Evolutionary conservation across 2,113 vertebrate species (phyloP).

Genomic region (Anthoscopus minutus): DNA sequence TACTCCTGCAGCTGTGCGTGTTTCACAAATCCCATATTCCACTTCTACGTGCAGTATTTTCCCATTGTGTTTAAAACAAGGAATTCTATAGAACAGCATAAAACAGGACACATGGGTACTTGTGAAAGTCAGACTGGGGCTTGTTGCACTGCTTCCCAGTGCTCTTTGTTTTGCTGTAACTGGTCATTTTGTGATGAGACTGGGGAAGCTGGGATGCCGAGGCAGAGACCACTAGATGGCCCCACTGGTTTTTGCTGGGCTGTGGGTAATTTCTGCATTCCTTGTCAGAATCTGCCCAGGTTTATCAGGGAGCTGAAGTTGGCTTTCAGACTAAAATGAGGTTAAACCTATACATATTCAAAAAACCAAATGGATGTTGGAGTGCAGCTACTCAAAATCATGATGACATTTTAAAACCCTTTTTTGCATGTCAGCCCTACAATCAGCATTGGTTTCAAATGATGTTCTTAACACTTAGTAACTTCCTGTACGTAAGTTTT

Average conservation of each 20-base stretch:
- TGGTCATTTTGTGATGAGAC: background rate
- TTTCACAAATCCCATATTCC: background rate
- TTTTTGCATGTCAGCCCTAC: background rate
- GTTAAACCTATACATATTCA: background rate
- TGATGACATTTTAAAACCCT: background rate
- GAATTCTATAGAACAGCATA: background rate
- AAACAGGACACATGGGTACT: background rate
- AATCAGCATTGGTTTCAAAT: background rate
- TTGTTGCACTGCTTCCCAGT: background rate
- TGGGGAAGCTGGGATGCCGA: background rate
- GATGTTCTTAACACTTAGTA: background rate
- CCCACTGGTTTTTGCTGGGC: background rate
- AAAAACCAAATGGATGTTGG: background rate
- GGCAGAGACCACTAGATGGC: constrained; percentile 41
- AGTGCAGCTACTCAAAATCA: background rate
- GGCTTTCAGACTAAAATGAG: background rate
- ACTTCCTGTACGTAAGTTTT: background rate
- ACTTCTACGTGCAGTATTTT: background rate
- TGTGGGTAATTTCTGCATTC: background rate
- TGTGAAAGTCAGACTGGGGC: background rate
- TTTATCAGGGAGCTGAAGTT: background rate
- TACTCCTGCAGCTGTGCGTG: fast-evolving
- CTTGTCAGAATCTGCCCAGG: background rate
- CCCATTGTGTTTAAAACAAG: background rate
- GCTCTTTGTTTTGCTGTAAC: background rate